A percentile compares a stretch with the other conserved stretches of the same genome.
Conservation (phyloP, 2,888 invertebrate genomes). For the Hermaeophaga mercurialis region DNA sequence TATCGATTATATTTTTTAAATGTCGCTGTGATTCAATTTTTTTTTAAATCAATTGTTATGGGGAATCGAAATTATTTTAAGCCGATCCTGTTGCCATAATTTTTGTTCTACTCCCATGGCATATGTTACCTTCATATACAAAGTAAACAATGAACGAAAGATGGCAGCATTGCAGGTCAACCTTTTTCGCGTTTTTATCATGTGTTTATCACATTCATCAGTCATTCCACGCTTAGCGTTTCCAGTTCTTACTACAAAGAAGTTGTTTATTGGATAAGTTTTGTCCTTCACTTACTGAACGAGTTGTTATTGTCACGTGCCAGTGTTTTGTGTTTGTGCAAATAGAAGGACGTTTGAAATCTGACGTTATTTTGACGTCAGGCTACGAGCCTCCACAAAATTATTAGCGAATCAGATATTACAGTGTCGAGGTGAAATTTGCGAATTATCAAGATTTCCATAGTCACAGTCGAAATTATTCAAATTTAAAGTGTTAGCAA, state of each 20-base stretch:
- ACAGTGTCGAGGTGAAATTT: constrained; percentile 19
- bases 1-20: too few relatives aligned
- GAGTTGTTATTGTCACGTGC: constrained; percentile 34
- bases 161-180: constrained; percentile 20
- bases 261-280: constrained; percentile 15
- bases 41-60: too few relatives aligned
- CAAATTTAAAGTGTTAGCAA: background rate
- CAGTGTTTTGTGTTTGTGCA: constrained; percentile 32
- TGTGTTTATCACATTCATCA: constrained; percentile 12
- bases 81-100: too few relatives aligned
- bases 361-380: constrained; percentile 34
- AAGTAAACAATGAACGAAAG: constrained; percentile 15
- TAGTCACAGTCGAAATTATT: background rate
- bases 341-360: constrained; percentile 36
- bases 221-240: background rate
- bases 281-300: constrained; percentile 18
- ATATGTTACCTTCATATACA: constrained; percentile 6
- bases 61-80: too few relatives aligned
- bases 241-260: constrained; percentile 16
- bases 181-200: constrained; percentile 13
- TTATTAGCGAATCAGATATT: constrained; percentile 24
- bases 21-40: too few relatives aligned
- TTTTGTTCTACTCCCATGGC: constrained; percentile 11
- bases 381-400: constrained; percentile 25
- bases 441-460: constrained; percentile 17